Base-by-base conservation (phyloP, 2,113 vertebrate species). In the Tricholaema leucomelas region DNA sequence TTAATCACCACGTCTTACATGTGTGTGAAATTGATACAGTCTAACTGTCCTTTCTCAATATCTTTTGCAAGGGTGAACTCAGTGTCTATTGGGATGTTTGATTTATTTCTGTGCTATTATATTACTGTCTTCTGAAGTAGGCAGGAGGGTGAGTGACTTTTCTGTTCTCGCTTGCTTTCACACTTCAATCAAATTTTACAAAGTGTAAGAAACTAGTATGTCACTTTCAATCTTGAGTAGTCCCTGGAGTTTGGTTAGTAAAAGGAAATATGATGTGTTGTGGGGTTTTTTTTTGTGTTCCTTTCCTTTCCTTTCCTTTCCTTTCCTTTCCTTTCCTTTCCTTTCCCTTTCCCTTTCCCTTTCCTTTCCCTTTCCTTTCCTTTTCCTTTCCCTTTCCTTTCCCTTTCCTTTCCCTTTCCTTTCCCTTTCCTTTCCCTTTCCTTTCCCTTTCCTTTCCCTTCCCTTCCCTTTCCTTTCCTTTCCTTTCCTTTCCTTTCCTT, bases 21-120 rank as follows among this genome's bases (percentile, higher is more conserved):
- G 8, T 17, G 64, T 6, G 3, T 25, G 48, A 91, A 65, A 4
- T 15, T 80, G 23, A 21, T 64, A 17, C 3, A 74, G 35, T 56
- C 4, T 25, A 77, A 7, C 24, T 44, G 24, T 42, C 10, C 9
- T 73, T 88, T 76, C 18, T 55, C 0, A 0, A 5, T 4, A 2
- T 27, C 10, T 42, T 67, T 85, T 85, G 50, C 48, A 65, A 24
- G 16, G 67, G 31, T 36, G 13, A 80, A n/a, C 16, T 71, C 11
- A 6, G 20, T 64, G 11, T 30, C 30, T 73, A 5, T 27, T 70
- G 9, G 12, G 50, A 54, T 60, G 15, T 40, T 61, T 67, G 27
- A 17, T 60, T 73, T 83, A 33, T 73, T 50, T 78, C 60, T 87
- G 8, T 70, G 15, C 28, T 88, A 15, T 44, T 71, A 18, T n/a